Base-by-base conservation (phyloP, 2,797 vertebrate species). In the Xiphophorus birchmanni region DNA sequence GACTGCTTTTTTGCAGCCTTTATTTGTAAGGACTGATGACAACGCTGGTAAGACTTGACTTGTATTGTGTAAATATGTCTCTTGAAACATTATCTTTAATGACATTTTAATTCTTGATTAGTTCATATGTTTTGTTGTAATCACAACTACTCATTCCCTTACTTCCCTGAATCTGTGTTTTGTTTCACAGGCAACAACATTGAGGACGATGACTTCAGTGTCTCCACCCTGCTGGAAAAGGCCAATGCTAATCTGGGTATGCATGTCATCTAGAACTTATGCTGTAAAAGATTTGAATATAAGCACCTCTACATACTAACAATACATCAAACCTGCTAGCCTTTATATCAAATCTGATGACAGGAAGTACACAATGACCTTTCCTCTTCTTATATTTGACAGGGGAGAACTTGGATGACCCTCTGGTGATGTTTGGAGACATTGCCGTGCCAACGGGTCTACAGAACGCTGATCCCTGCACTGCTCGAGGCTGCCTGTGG, bases 171-270 rank as follows among this genome's bases (percentile, higher is more conserved):
- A 23, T 17, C 1, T 26, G 11, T 52, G 17, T 67, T 67, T 8
- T 48, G 18, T 65, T 89, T 37, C 56, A 77, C 85, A 95, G 95
- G 84, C 29, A 86, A 89, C 88, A 79, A 9, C 35, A 5, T 82
- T 10, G 84, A 92, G 4, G 93, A 91, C 2, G 92, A 94, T 0
- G 87, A 93, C 0, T 56, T 88, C 60, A 91, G 84, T 35, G 71
- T 93, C 35, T 94, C 93, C 8, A 80, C 89, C 0, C 80, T 94
- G 80, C 12, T 95, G 26, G 94, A 95, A 73, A 94, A 83, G 71
- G 95, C 94, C 54, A 95, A 95, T 52, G 67, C 1, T 29, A 90
- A 95, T 69, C 11, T 94, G 10, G 94, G 95, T 95, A 91, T 1
- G 92, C 42, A 11, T 29, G 52, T 82, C 52, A 3, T 71, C 1